These are phyloP conservation scores for Furcifer pardalis DNA, from an alignment of 2,797 vertebrate genomes.

Conservation along the genomic window DNA sequence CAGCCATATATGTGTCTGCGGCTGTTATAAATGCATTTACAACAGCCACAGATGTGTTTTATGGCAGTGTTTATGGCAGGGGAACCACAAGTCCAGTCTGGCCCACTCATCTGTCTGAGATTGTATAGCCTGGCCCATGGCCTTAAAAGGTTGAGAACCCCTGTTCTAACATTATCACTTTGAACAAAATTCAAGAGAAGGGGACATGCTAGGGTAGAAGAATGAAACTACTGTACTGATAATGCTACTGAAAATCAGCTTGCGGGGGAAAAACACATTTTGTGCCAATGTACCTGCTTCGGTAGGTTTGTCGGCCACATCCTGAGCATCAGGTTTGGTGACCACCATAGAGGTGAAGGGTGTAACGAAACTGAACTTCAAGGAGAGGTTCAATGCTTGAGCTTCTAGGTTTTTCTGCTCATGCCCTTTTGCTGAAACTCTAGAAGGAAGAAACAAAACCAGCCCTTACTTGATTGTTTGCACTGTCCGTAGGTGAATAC, in stretches of 20 bases:
- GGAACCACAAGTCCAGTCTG: no score
- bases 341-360: conserved; percentile 94
- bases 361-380: conserved; percentile 88
- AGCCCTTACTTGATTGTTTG: neutral
- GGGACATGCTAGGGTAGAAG: neutral
- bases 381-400: conserved; percentile 82
- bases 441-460: conserved; percentile 50
- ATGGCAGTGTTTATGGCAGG: no score
- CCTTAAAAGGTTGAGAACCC: no score
- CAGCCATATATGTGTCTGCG: no score
- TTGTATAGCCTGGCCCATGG: no score
- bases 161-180: no score
- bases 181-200: neutral
- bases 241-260: no score
- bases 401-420: conserved; percentile 73
- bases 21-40: no score
- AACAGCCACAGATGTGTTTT: no score
- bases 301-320: conserved; percentile 85
- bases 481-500: neutral
- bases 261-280: no score
- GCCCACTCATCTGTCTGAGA: no score
- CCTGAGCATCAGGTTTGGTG: conserved; percentile 83
- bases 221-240: no score
- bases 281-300: conserved; percentile 75
- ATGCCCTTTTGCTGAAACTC: conserved; percentile 71